Evolutionary conservation across 2,113 vertebrate genomes (phyloP).

Genomic region (Tor tambroides): DNA sequence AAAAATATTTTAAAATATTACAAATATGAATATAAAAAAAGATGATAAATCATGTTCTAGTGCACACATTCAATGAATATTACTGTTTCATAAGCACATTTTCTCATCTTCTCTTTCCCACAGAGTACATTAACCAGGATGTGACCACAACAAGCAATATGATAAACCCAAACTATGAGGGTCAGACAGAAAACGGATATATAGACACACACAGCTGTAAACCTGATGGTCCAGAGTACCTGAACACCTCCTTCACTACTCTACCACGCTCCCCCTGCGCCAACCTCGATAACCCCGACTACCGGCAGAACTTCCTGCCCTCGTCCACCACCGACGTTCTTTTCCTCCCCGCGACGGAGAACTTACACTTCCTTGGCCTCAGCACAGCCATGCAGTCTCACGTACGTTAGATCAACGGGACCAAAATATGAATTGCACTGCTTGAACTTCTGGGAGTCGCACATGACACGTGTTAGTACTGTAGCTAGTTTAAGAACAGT

Average conservation of each 20-base stretch:
- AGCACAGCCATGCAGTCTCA: conserved; percentile 62
- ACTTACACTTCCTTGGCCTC: conserved; percentile 85
- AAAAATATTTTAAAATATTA: no score
- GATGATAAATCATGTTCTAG: no score
- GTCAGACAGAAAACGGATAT: conserved; percentile 71
- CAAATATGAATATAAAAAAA: no score
- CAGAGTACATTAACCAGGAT: conserved; percentile 91
- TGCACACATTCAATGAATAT: background rate
- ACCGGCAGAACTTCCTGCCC: conserved; percentile 84
- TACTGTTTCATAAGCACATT: background rate
- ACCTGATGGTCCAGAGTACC: conserved; percentile 82
- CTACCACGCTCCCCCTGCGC: conserved; percentile 63
- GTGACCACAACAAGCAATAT: conserved; percentile 70
- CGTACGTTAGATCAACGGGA: conserved; percentile 56
- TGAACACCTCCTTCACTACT: conserved; percentile 76
- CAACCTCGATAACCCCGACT: conserved; percentile 88
- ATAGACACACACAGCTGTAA: conserved; percentile 71
- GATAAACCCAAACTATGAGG: conserved; percentile 87
- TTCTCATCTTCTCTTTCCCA: conserved; percentile 37
- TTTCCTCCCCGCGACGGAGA: conserved; percentile 80
- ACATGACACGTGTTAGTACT: background rate
- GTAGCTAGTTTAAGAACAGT: background rate
- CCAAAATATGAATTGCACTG: background rate
- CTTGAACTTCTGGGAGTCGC: background rate
- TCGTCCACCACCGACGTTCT: conserved; percentile 71